phyloP scores from a whole-genome alignment of 2,888 invertebrate species.

The Rotaria macrura region DNA sequence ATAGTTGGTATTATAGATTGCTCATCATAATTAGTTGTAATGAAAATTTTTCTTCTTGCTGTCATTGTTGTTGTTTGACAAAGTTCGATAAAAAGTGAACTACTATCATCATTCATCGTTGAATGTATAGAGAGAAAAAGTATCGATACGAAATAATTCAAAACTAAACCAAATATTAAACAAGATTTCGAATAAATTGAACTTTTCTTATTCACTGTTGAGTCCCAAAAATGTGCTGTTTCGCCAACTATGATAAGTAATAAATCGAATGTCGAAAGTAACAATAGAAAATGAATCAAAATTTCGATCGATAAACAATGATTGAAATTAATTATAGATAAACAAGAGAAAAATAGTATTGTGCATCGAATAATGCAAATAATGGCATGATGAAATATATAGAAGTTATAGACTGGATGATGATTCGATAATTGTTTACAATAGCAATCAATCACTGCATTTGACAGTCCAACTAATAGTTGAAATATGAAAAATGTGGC shows the following conservation, averaged over 20 bases:
- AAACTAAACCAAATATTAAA: background rate
- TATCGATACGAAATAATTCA: background rate
- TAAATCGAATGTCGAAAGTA: background rate
- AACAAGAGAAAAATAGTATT: background rate
- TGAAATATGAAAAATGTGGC: too few species aligned
- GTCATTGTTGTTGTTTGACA: background rate
- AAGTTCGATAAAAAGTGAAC: background rate
- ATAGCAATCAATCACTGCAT: too few species aligned
- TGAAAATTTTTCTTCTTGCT: too few species aligned
- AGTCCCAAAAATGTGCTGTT: slow-evolving; percentile 2
- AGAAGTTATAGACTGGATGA: background rate
- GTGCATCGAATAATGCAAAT: background rate
- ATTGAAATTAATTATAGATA: background rate
- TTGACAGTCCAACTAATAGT: too few species aligned
- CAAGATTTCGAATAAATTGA: background rate
- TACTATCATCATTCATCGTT: background rate
- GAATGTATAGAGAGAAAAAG: background rate
- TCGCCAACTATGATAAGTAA: background rate
- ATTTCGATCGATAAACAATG: background rate
- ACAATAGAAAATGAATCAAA: background rate
- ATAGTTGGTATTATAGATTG: background rate
- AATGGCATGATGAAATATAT: background rate
- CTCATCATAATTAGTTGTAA: background rate
- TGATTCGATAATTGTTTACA: too few species aligned
- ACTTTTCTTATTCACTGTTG: background rate